These are phyloP conservation scores for Protosalanx chinensis DNA, from an alignment of 2,797 vertebrate species.

Conservation along the genomic window DNA sequence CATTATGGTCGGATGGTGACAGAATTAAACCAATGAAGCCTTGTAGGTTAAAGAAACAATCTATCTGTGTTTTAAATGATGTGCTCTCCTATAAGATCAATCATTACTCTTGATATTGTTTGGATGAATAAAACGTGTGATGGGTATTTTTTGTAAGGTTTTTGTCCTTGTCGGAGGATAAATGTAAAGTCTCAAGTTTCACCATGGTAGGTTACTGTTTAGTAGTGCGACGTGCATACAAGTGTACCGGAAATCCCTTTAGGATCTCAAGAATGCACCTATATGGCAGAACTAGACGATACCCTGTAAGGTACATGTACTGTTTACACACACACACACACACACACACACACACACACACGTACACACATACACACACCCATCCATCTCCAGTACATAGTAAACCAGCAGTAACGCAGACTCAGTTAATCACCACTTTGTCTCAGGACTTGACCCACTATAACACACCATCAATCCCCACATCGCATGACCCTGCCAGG, in stretches of 20 bases:
- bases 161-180: not conserved
- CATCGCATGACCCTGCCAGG: not conserved
- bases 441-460: not conserved
- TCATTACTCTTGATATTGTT: no score
- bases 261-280: not conserved
- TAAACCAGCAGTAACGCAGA: not conserved
- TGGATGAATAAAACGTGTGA: not conserved
- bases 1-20: not conserved
- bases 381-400: not conserved
- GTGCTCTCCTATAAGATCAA: no score
- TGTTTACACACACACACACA: not conserved
- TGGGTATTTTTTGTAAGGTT: not conserved
- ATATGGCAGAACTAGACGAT: not conserved
- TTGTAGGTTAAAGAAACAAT: not conserved
- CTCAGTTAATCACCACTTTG: not conserved
- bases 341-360: not conserved
- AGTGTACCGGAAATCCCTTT: not conserved
- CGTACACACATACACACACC: not conserved
- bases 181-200: not conserved
- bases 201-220: not conserved
- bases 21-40: not conserved
- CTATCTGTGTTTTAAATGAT: not conserved
- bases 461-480: constrained; percentile 3
- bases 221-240: not conserved
- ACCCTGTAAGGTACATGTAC: not conserved